These are phyloP conservation scores for Oscheius myriophilus DNA, from an alignment of 2,888 invertebrate genomes.

Conservation along the genomic window DNA sequence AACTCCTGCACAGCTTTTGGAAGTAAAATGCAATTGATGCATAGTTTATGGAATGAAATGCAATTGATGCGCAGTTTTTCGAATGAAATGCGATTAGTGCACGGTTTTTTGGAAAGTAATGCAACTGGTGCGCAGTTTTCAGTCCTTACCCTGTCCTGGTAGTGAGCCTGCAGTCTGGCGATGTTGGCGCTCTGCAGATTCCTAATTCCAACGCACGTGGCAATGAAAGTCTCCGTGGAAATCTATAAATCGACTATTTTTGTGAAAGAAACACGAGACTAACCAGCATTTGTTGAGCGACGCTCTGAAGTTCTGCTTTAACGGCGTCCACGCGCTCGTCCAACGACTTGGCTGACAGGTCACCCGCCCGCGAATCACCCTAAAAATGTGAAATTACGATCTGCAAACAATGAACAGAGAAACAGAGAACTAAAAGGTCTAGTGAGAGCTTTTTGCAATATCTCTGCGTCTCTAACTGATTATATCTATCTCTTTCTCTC, in stretches of 20 bases:
- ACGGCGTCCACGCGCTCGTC: constrained; percentile 46
- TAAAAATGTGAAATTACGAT: constrained; percentile 11
- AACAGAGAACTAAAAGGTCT: not conserved
- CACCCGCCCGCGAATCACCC: constrained; percentile 30
- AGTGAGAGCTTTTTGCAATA: not conserved
- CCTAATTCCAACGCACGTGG: constrained; percentile 61
- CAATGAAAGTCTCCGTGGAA: constrained; percentile 56
- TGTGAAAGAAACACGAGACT: not conserved
- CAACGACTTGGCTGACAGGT: constrained; percentile 38
- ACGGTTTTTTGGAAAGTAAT: too few relatives aligned
- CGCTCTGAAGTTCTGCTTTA: constrained; percentile 41
- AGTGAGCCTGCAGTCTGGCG: constrained; percentile 57
- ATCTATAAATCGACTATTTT: constrained; percentile 33
- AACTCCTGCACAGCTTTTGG: too few relatives aligned
- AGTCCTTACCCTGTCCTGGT: constrained; percentile 56
- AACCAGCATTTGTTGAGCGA: constrained; percentile 35
- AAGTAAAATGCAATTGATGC: too few relatives aligned
- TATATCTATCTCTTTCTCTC: too few relatives aligned
- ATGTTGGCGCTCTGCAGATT: constrained; percentile 66
- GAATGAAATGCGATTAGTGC: too few relatives aligned
- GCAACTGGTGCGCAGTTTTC: too few relatives aligned
- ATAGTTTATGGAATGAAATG: not conserved
- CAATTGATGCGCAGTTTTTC: too few relatives aligned
- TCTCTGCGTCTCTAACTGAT: too few relatives aligned
- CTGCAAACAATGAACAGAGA: not conserved